Evolutionary conservation across 2,888 invertebrate species (phyloP).

Genomic region (Polyploca ridens): DNA sequence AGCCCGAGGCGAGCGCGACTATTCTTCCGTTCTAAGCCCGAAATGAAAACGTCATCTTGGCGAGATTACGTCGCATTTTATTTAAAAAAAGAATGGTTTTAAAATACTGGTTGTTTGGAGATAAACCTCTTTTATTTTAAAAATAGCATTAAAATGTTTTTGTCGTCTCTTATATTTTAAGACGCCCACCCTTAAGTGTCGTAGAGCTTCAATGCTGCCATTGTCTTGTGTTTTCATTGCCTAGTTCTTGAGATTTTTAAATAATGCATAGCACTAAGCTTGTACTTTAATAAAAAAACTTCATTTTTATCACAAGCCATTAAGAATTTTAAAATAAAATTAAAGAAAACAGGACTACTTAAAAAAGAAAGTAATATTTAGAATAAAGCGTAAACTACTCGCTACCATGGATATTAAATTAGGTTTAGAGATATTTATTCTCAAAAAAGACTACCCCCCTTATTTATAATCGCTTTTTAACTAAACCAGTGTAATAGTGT

Average conservation of each 20-base stretch:
- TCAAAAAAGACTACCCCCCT: too few species aligned
- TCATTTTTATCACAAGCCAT: not conserved
- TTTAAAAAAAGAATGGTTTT: slow-evolving; percentile 25
- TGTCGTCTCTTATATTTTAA: not conserved
- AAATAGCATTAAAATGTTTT: not conserved
- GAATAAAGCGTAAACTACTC: too few species aligned
- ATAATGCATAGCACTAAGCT: not conserved
- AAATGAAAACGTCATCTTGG: slow-evolving; percentile 32
- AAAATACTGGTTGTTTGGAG: slow-evolving; percentile 12
- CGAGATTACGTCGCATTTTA: slow-evolving; percentile 27
- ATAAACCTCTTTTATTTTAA: not conserved
- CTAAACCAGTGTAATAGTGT: too few species aligned
- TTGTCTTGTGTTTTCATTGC: not conserved
- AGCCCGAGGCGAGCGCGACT: slow-evolving; percentile 25
- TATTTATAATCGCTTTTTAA: too few species aligned
- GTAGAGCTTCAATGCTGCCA: not conserved
- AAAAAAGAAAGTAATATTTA: too few species aligned
- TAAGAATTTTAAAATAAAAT: not conserved
- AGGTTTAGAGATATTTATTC: too few species aligned
- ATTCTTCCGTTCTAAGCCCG: slow-evolving; percentile 26
- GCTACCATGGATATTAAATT: too few species aligned
- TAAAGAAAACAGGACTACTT: not conserved
- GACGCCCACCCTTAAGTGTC: not conserved
- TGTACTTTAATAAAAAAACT: not conserved
- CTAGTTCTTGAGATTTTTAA: not conserved